Conservation (phyloP, 2,113 vertebrate genomes). For the Caretta caretta region DNA sequence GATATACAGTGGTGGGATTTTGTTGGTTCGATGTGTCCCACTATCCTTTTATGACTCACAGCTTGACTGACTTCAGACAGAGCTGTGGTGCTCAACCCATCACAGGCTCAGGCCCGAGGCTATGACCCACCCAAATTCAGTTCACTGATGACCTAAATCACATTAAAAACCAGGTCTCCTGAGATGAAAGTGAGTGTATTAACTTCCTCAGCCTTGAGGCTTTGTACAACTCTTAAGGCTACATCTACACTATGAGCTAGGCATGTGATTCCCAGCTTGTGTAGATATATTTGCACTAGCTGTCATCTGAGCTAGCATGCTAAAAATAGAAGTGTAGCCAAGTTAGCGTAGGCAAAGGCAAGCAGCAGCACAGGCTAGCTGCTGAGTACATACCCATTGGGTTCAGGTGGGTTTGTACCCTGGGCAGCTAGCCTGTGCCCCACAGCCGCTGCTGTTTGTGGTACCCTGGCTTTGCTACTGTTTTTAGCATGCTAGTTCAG, state of each 20-base stretch:
- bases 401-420: background rate
- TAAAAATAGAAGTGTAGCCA: too few relatives aligned
- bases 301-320: too few relatives aligned
- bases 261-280: background rate
- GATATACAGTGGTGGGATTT: background rate
- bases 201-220: too few relatives aligned
- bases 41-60: background rate
- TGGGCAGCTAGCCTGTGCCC: background rate
- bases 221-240: too few relatives aligned
- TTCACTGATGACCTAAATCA: too few relatives aligned
- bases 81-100: background rate
- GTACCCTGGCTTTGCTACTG: background rate
- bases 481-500: background rate
- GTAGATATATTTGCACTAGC: too few relatives aligned
- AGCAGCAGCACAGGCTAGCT: background rate
- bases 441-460: too few relatives aligned
- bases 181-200: too few relatives aligned
- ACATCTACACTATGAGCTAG: too few relatives aligned
- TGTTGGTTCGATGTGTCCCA: background rate
- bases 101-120: background rate
- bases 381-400: background rate
- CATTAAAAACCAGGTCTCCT: too few relatives aligned
- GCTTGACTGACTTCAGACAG: background rate
- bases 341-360: too few relatives aligned
- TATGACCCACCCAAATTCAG: background rate